phyloP scores from a whole-genome alignment of 2,888 invertebrate genomes.

The Itoplectis maculator region DNA sequence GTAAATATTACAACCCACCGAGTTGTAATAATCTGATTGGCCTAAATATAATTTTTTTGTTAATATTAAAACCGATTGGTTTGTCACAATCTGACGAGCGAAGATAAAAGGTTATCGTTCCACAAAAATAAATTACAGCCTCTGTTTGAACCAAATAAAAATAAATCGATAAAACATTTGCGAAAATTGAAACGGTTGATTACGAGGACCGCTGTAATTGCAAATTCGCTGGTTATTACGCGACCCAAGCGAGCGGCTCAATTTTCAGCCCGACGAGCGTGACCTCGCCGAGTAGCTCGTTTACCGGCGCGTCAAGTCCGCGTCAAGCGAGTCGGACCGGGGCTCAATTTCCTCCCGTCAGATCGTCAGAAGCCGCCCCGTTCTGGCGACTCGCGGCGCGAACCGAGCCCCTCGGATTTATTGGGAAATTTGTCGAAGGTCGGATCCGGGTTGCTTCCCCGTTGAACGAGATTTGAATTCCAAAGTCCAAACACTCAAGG shows the following conservation, averaged over 20 bases:
- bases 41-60: background rate
- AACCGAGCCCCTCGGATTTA: background rate
- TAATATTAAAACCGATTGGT: background rate
- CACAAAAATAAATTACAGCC: too few species aligned
- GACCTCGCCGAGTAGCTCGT: slow-evolving; percentile 49
- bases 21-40: background rate
- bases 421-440: background rate
- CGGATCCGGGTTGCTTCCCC: background rate
- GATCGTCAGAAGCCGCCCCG: slow-evolving; percentile 29
- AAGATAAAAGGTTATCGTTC: background rate
- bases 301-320: slow-evolving; percentile 21
- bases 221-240: background rate
- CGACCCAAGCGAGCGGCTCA: background rate
- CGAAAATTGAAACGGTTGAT: background rate
- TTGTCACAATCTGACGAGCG: too few species aligned
- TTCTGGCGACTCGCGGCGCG: slow-evolving; percentile 15
- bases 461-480: background rate
- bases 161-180: background rate
- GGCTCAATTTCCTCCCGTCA: slow-evolving; percentile 56
- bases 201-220: background rate
- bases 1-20: background rate
- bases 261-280: slow-evolving; percentile 12
- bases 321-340: background rate
- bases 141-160: too few species aligned
- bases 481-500: background rate